Evolutionary conservation across 2,113 vertebrate species (phyloP).

Genomic region (Megalops atlanticus): DNA sequence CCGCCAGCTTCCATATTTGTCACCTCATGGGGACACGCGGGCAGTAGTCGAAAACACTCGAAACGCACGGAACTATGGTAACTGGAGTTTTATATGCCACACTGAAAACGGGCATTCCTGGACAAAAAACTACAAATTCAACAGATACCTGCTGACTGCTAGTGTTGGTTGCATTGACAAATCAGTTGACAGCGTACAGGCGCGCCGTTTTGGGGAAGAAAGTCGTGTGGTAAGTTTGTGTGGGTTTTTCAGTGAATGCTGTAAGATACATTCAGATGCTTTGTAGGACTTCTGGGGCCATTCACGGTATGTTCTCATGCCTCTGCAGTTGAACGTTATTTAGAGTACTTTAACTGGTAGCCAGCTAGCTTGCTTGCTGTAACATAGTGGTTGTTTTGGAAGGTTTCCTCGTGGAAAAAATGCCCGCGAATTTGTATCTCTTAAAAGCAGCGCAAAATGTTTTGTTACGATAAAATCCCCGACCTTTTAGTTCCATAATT

Average conservation of each 20-base stretch:
- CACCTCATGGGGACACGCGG: background rate
- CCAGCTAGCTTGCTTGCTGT: no score
- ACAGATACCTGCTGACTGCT: background rate
- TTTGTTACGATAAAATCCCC: no score
- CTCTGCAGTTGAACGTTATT: no score
- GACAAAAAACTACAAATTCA: slow-evolving; percentile 50
- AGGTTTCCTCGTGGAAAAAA: no score
- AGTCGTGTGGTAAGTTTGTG: background rate
- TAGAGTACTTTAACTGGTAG: no score
- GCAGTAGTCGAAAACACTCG: background rate
- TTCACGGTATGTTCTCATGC: no score
- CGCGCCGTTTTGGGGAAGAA: background rate
- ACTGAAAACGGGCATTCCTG: background rate
- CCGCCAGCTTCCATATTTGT: background rate
- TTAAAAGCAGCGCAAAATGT: no score
- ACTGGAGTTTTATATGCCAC: slow-evolving; percentile 38
- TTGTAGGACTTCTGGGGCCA: no score
- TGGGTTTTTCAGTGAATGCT: background rate
- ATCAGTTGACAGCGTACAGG: background rate
- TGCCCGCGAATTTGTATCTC: no score
- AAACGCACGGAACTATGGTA: slow-evolving; percentile 46
- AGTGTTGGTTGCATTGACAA: background rate
- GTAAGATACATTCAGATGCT: background rate
- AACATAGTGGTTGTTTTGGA: no score
- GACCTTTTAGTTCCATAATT: no score